Base-by-base conservation (phyloP, 2,888 invertebrate species). In the Cosmia pyralina region DNA sequence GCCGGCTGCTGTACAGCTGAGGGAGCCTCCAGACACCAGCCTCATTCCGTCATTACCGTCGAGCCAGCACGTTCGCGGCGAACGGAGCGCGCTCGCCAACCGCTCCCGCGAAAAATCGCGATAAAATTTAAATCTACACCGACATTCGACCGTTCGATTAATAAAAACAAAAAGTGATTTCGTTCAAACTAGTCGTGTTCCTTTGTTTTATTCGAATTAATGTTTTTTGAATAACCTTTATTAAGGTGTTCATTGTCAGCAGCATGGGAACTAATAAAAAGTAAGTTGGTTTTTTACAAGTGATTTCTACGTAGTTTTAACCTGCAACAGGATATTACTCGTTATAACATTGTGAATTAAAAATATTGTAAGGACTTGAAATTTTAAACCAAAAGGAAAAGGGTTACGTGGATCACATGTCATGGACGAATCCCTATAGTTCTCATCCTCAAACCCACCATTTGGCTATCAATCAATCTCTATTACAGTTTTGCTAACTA, bases 251-350 rank as follows among this genome's bases (percentile, higher is more conserved):
- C 34, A 86, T 90, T 89, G 88, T 88, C 85, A 86, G 87, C 91
- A 92, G 88, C 88, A 95, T 95, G 95, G 95, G 94, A 93, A 92
- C 91, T 88, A 87, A 88, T 90, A 88, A 89, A 90, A 92, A 89
- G 95, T 95, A 90, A 95, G 95, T 93, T 87, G 69, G 70, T 77
- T 84, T 83, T 84, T 82, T 76, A 63, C 53, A 65, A 60, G 81
- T 78, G 80, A 64, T 76, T 63, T 77, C 57, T 77, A 75, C 53
- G 11, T 66, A 62, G 48, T 67, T 53, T 72, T 71, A 69, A 58
- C 34, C 55, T 22, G 7, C 10, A 67, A 38, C 46, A 50, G 28
- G 41, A 52, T 50, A 58, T 77, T 50, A 55, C 13, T 64, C 34
- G 46, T 19, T 48, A 4, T 15, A 15, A 50, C n/a, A 59, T 50